Evolutionary conservation across 2,113 vertebrate species (phyloP).

Genomic region (Corythornis cristatus): DNA sequence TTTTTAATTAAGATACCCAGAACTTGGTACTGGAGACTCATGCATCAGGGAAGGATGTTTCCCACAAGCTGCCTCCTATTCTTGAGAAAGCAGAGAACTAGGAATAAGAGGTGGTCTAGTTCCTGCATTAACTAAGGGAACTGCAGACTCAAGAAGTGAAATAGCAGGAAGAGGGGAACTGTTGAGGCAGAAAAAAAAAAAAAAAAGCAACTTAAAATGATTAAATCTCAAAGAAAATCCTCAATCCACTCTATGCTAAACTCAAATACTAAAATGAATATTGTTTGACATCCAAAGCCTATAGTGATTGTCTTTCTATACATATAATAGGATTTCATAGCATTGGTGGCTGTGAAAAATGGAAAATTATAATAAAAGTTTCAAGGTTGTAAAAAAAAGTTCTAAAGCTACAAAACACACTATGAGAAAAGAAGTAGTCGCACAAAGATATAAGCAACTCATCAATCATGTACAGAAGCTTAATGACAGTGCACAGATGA

Average conservation of each 20-base stretch:
- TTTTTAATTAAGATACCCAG: slow-evolving; percentile 17
- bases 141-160: neutral
- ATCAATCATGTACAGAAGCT: neutral
- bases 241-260: neutral
- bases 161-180: neutral
- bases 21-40: neutral
- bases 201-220: neutral
- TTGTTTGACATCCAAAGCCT: neutral
- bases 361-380: neutral
- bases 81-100: neutral
- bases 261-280: neutral
- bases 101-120: neutral
- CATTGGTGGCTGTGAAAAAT: neutral
- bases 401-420: neutral
- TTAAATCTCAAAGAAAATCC: neutral
- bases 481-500: neutral
- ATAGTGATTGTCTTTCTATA: neutral
- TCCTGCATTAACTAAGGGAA: neutral
- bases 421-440: neutral
- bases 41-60: neutral
- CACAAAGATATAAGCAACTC: neutral
- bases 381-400: neutral
- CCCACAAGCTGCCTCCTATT: neutral
- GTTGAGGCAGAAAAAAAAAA: neutral
- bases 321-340: neutral